These are phyloP conservation scores for Steinernema carpocapsae DNA, from an alignment of 2,888 invertebrate species.

Conservation along the genomic window DNA sequence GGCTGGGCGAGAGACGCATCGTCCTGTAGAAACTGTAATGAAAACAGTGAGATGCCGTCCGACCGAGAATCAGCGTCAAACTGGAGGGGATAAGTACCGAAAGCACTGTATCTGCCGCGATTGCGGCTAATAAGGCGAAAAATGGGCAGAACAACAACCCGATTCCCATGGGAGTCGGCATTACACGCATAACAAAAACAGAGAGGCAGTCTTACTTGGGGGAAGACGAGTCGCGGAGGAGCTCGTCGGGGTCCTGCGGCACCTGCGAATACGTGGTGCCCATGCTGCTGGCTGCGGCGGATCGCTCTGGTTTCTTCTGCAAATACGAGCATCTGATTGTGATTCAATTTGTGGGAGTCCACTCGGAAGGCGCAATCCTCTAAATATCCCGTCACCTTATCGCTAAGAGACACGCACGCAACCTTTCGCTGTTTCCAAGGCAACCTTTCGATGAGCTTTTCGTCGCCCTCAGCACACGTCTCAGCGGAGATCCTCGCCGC, in stretches of 20 bases:
- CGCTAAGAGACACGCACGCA: not conserved
- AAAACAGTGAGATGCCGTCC: not conserved
- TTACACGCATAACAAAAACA: not conserved
- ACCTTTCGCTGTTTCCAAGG: slow-evolving; percentile 18
- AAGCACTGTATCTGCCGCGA: slow-evolving; percentile 3
- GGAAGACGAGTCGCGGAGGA: not conserved
- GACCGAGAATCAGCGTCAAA: not conserved
- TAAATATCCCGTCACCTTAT: not conserved
- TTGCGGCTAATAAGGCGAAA: slow-evolving; percentile 11
- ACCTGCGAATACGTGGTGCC: slow-evolving; percentile 30
- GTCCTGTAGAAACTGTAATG: not conserved
- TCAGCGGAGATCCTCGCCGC: not conserved
- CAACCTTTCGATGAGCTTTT: slow-evolving; percentile 13
- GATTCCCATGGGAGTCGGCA: not conserved
- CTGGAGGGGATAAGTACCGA: not conserved
- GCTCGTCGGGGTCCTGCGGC: slow-evolving; percentile 18
- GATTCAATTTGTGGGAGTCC: too few species aligned
- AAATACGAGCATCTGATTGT: too few species aligned
- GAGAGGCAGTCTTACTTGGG: slow-evolving; percentile 28
- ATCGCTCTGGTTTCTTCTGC: too few species aligned
- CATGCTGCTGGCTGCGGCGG: not conserved
- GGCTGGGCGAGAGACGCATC: slow-evolving; percentile 19
- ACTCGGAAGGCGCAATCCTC: not conserved
- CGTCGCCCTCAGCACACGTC: not conserved
- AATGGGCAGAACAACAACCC: slow-evolving; percentile 14